phyloP scores from a whole-genome alignment of 2,888 invertebrate genomes.

The Cheilosia impressa region DNA sequence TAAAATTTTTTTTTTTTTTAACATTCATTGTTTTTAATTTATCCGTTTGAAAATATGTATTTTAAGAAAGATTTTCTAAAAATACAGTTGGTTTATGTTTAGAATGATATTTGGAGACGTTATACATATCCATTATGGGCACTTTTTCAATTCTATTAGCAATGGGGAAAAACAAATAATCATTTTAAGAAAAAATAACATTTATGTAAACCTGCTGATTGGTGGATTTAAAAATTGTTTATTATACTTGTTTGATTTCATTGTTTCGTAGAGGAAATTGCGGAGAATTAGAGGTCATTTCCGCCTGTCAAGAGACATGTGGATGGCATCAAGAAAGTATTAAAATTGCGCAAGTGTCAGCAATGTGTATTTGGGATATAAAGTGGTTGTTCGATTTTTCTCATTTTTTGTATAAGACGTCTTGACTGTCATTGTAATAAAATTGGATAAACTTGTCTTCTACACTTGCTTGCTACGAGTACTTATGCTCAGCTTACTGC shows the following conservation, averaged over 20 bases:
- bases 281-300: background rate
- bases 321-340: too few relatives aligned
- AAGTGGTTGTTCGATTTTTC: too few relatives aligned
- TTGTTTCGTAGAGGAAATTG: background rate
- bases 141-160: background rate
- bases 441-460: too few relatives aligned
- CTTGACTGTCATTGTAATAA: too few relatives aligned
- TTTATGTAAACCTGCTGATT: background rate
- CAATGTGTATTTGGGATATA: too few relatives aligned
- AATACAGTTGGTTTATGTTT: background rate
- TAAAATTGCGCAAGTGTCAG: too few relatives aligned
- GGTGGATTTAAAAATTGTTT: background rate
- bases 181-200: background rate
- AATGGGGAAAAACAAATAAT: background rate
- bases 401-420: too few relatives aligned
- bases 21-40: background rate
- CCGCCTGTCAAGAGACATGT: too few relatives aligned
- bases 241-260: background rate
- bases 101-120: background rate
- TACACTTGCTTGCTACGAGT: too few relatives aligned
- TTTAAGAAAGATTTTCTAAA: background rate
- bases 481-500: too few relatives aligned
- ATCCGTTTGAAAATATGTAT: background rate
- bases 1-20: background rate
- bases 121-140: background rate